Evolutionary conservation across 2,113 vertebrate species (phyloP).

Genomic region (Seriola rivoliana): DNA sequence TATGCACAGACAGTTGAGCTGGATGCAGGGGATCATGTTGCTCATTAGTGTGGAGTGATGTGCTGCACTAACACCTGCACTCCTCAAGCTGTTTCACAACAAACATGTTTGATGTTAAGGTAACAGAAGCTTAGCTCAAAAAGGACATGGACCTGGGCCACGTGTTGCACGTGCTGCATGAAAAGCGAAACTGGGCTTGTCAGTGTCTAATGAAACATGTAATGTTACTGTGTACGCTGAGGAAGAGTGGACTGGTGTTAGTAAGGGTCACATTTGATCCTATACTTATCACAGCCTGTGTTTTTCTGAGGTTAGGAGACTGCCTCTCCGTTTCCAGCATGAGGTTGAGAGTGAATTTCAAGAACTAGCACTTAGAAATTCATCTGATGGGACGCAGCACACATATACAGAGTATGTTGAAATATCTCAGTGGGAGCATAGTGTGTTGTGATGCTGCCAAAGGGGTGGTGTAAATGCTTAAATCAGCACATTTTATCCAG

Average conservation of each 20-base stretch:
- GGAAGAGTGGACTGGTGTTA: background rate
- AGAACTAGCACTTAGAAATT: background rate
- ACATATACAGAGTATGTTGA: conserved; percentile 10
- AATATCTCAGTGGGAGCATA: conserved; percentile 5
- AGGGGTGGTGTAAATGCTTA: background rate
- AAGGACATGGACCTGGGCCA: background rate
- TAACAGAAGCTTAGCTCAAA: conserved; percentile 6
- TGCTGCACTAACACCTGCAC: conserved; percentile 22
- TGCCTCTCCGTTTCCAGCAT: background rate
- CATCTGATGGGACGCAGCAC: background rate
- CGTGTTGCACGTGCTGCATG: conserved; percentile 26
- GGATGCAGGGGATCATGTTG: background rate
- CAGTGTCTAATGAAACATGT: background rate
- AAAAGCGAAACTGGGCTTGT: conserved; percentile 12
- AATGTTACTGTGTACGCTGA: background rate
- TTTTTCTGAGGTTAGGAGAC: background rate
- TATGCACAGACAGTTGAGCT: background rate
- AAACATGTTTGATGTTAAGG: background rate
- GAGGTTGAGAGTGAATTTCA: background rate
- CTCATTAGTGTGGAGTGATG: conserved; percentile 10
- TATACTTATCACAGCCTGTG: background rate
- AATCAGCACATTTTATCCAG: background rate
- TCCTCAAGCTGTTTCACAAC: conserved; percentile 13
- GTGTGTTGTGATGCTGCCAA: background rate
- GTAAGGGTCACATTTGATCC: background rate